Evolutionary conservation across 2,888 invertebrate species (phyloP), one percentile per base, ranked within the genome.

Genomic region (Tinea semifulvella): DNA sequence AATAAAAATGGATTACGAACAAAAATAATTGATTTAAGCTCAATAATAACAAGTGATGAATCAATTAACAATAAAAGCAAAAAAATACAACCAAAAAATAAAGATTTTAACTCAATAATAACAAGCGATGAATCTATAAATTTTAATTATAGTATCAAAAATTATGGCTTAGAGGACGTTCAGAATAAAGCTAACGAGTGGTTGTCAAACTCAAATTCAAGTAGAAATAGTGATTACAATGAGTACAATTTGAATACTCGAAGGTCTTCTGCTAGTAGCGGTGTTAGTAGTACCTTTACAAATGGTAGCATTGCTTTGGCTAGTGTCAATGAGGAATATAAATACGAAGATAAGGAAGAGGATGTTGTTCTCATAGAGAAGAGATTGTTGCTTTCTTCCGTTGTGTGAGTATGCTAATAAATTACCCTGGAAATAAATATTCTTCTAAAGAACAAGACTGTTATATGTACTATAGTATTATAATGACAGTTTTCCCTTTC

Each of bases 321-420:
- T 0, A 85, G 79, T 52, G 80, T 90, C 40, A 83, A 88, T 2
- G 91, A 92, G 56, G 87, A 91, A 49, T 92, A 91, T 56, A 88
- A 86, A 43, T 91, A 92, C 57, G 85, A 87, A 18, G 92, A 92
- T 58, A 74, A 80, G 45, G 87, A 90, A 39, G 85, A 90, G 53
- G 86, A 88, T 39, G 80, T 92, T 1, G 83, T 87, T 3, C 81
- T 92, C 36, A 84, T 87, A 51, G 92, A 90, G 64, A 85, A 83
- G 53, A 80, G 87, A 55, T 55, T 85, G 43, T 69, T 84, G 1
- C 77, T 84, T 2, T 74, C 84, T 7, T 71, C 84, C 31, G 57
- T 71, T 62, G 62, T 82, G 86, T 86, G 61, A 83, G 79, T 73
- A 58, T 52, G n/a, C n/a, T n/a, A n/a, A n/a, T 43, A 17, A 11